Evolutionary conservation across 1,140 invertebrate genomes (phyloP).

Genomic region (Anoplolepis gracilipes): DNA sequence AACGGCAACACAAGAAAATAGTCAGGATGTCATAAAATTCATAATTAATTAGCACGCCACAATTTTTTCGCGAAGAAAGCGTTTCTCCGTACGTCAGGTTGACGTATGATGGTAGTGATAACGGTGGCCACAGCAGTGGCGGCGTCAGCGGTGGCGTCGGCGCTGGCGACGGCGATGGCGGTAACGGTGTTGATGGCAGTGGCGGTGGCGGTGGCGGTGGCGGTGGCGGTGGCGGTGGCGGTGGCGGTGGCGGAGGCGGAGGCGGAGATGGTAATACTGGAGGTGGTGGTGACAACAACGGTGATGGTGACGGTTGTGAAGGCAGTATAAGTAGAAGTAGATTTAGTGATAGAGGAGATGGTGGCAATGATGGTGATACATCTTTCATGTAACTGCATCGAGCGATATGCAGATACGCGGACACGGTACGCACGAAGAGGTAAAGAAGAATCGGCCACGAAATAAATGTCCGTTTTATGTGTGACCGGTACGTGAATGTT

Average conservation of each 20-base stretch:
- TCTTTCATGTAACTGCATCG: too few species aligned
- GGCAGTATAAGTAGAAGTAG: too few species aligned
- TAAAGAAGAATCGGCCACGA: not conserved
- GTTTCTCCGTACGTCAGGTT: slow-evolving; percentile 34
- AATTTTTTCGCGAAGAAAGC: slow-evolving; percentile 38
- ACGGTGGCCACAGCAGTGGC: not conserved
- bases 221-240: not conserved
- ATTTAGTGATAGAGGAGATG: too few species aligned
- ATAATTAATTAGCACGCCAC: slow-evolving; percentile 69
- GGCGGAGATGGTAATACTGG: not conserved
- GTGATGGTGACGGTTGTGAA: too few species aligned
- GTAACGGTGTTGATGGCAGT: too few species aligned
- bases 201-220: not conserved
- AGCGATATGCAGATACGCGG: slow-evolving; percentile 8
- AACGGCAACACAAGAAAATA: slow-evolving; percentile 62
- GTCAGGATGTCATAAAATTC: slow-evolving; percentile 73
- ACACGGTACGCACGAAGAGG: not conserved
- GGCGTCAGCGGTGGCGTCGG: not conserved
- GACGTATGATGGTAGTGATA: not conserved
- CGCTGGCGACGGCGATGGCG: too few species aligned
- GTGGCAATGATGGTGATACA: not conserved
- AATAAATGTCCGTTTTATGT: slow-evolving; percentile 20
- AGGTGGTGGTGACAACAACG: not conserved
- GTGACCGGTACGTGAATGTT: not conserved
- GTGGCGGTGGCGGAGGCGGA: not conserved